Percentiles rank a stretch among this genome's conserved stretches.
Conservation (phyloP, 1,140 invertebrate genomes). For the Pseudomyrmex gracilis region DNA sequence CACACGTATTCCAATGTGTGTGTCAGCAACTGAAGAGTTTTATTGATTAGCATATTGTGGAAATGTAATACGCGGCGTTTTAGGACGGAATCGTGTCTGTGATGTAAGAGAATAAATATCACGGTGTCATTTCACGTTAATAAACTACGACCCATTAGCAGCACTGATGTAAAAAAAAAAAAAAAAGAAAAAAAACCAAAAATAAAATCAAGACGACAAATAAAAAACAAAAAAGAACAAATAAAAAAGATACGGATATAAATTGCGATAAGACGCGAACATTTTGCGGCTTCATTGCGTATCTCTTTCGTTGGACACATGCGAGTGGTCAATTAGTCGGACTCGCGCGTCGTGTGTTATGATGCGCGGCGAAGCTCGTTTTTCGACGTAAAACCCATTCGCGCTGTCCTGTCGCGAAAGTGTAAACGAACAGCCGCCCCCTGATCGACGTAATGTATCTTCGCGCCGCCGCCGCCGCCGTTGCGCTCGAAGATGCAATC, state of each 20-base stretch:
- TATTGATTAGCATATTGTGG: background rate
- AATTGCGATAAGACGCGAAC: background rate
- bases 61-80: background rate
- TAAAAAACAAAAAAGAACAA: background rate
- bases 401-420: conserved; percentile 31
- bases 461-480: too few species aligned
- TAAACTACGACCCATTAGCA: background rate
- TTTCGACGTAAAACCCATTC: conserved; percentile 14
- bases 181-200: too few species aligned
- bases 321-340: conserved; percentile 46
- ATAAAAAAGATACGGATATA: conserved; percentile 22
- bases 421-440: conserved; percentile 31
- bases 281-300: conserved; percentile 32
- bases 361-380: conserved; percentile 6
- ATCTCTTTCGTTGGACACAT: background rate
- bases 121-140: background rate
- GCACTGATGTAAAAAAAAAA: background rate
- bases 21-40: background rate
- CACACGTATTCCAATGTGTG: too few species aligned
- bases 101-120: background rate
- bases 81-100: conserved; percentile 13
- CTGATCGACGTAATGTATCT: conserved; percentile 59
- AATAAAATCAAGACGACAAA: background rate
- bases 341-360: conserved; percentile 1
- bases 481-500: conserved; percentile 64